Evolutionary conservation across 2,113 vertebrate species (phyloP).

Genomic region (Aptenodytes patagonicus): DNA sequence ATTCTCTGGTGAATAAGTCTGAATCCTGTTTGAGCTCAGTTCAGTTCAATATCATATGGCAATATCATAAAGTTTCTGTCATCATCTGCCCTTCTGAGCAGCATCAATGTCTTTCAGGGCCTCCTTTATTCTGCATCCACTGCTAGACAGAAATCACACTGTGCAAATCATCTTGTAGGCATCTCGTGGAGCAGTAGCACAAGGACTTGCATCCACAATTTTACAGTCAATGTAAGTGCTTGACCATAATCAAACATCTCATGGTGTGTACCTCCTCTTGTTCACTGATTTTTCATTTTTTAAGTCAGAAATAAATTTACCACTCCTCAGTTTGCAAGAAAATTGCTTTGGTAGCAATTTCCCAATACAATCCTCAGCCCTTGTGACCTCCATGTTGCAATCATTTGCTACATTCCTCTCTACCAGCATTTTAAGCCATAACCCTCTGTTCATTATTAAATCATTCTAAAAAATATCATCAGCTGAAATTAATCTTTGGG

Average conservation of each 20-base stretch:
- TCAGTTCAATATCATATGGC: neutral
- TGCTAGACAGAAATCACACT: neutral
- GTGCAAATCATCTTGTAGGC: neutral
- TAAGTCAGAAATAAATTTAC: neutral
- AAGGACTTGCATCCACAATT: neutral
- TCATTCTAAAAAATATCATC: neutral
- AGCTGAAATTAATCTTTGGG: neutral
- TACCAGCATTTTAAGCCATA: conserved; percentile 8
- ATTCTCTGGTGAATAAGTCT: neutral
- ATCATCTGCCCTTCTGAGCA: neutral
- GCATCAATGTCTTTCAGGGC: neutral
- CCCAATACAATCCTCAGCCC: neutral
- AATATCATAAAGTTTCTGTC: neutral
- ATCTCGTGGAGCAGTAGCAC: neutral
- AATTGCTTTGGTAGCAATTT: neutral
- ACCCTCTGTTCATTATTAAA: conserved; percentile 7
- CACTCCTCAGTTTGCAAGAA: neutral
- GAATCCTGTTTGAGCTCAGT: neutral
- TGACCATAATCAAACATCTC: neutral
- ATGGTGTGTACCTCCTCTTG: neutral
- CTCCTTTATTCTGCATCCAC: neutral
- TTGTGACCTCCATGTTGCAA: neutral
- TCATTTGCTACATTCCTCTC: neutral
- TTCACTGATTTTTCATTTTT: neutral
- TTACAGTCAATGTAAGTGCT: neutral